phyloP scores from a whole-genome alignment of 2,888 invertebrate genomes.

The Uropetala carovei region DNA sequence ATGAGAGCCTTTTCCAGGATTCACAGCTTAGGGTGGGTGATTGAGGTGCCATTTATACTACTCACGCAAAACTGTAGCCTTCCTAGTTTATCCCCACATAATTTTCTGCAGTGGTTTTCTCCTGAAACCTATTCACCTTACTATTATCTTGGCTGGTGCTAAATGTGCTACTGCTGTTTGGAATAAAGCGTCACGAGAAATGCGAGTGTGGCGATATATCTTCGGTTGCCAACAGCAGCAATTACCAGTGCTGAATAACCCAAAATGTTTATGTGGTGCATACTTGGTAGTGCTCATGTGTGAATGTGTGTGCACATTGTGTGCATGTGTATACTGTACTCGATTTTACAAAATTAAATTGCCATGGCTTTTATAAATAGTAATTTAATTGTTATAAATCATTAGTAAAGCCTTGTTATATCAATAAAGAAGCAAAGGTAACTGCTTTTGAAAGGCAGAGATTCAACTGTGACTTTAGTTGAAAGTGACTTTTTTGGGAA shows the following conservation, averaged over 20 bases:
- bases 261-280: slow-evolving; percentile 60
- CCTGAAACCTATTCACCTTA: background rate
- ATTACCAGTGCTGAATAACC: slow-evolving; percentile 63
- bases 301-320: slow-evolving; percentile 59
- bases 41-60: slow-evolving; percentile 50
- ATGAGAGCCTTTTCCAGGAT: background rate
- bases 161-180: slow-evolving; percentile 63
- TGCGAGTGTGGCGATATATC: slow-evolving; percentile 21
- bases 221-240: slow-evolving; percentile 57
- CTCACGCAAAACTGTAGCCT: slow-evolving; percentile 14
- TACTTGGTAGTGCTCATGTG: slow-evolving; percentile 58
- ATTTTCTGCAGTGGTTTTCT: slow-evolving; percentile 13
- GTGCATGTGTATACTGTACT: slow-evolving; percentile 56
- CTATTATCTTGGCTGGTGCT: slow-evolving; percentile 58
- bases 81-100: slow-evolving; percentile 23
- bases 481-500: slow-evolving; percentile 41
- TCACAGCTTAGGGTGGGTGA: slow-evolving; percentile 19
- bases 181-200: slow-evolving; percentile 45
- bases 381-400: slow-evolving; percentile 57
- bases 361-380: slow-evolving; percentile 56
- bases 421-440: slow-evolving; percentile 21
- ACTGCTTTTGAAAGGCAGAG: slow-evolving; percentile 39
- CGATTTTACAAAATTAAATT: slow-evolving; percentile 39
- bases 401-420: slow-evolving; percentile 50
- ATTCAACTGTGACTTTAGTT: slow-evolving; percentile 35